Evolutionary conservation across 2,113 vertebrate genomes (phyloP), one percentile per base, ranked within the genome.

Genomic region (Boleophthalmus pectinirostris): DNA sequence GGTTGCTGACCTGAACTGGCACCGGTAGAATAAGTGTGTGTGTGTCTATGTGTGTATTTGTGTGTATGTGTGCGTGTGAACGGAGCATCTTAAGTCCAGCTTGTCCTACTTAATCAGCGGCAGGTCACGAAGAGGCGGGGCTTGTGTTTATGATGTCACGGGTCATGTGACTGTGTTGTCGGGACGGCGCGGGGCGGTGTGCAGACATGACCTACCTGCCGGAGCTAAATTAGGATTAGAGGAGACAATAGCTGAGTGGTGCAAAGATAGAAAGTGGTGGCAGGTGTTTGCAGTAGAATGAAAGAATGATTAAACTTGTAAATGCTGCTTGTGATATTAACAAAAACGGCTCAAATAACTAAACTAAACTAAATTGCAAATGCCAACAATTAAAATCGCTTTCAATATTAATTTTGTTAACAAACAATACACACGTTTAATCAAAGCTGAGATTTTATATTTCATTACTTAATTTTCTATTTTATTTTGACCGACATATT

Each of bases 101-200:
- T 70, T 88, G 90, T 69, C 88, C 87, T 86, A 89, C 87, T 89
- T 92, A 82, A 69, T 63, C 78, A 71, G 64, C 68, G 72, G 66
- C 68, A 70, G 87, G 86, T 87, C 82, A 87, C 35, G 15, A 1
- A 33, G 69, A 81, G 87, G 77, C 46, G 81, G 77, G 66, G 84
- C 63, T 53, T 35, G 47, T 82, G 68, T 1, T 7, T 4, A 8
- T 38, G 73, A 15, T 68, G 80, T 69, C 58, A 69, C 6, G 47
- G 60, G 72, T 68, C 75, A 3, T 46, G 73, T 64, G 54, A 20
- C 38, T 43, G 38, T 9, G 35, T 38, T 49, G 60, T 72, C 60
- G 13, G 54, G 73, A 69, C 43, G 24, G 68, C 54, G 75, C 70
- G 77, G 24, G 33, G 63, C 24, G 68, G 64, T 65, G 69, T 56